phyloP scores from a whole-genome alignment of 2,888 invertebrate species.

The Nysson spinosus region DNA sequence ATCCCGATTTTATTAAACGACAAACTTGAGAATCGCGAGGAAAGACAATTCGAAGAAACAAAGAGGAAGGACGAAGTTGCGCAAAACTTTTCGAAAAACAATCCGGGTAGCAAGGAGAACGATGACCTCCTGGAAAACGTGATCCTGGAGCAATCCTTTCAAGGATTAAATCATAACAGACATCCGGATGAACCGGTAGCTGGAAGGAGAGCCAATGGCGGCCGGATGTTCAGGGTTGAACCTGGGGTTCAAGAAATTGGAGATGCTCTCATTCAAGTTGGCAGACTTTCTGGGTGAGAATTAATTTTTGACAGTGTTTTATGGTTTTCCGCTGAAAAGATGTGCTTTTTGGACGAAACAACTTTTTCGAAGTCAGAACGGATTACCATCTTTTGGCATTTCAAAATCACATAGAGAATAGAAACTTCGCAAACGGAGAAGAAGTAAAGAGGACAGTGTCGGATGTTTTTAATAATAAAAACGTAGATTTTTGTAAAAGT shows the following conservation, averaged over 20 bases:
- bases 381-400: no score
- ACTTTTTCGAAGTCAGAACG: no score
- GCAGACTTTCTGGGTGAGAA: slow-evolving; percentile 65
- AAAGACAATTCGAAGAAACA: slow-evolving; percentile 40
- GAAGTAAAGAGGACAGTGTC: no score
- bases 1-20: slow-evolving; percentile 68
- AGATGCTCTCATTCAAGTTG: slow-evolving; percentile 70
- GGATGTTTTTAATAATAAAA: no score
- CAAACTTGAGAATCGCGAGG: slow-evolving; percentile 46
- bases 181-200: slow-evolving; percentile 60
- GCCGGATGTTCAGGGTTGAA: slow-evolving; percentile 61
- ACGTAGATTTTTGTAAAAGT: no score
- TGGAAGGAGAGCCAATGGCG: slow-evolving; percentile 48
- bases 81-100: slow-evolving; percentile 35
- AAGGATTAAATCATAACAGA: slow-evolving; percentile 31
- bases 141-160: slow-evolving; percentile 47
- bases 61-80: slow-evolving; percentile 46
- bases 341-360: no score
- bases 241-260: slow-evolving; percentile 73
- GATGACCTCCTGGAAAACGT: slow-evolving; percentile 38
- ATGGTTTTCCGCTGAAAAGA: no score
- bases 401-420: no score
- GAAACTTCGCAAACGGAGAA: no score
- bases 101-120: slow-evolving; percentile 47
- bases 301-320: no score